Conservation (phyloP, 2,113 vertebrate genomes). For the Eudorcas thomsonii region DNA sequence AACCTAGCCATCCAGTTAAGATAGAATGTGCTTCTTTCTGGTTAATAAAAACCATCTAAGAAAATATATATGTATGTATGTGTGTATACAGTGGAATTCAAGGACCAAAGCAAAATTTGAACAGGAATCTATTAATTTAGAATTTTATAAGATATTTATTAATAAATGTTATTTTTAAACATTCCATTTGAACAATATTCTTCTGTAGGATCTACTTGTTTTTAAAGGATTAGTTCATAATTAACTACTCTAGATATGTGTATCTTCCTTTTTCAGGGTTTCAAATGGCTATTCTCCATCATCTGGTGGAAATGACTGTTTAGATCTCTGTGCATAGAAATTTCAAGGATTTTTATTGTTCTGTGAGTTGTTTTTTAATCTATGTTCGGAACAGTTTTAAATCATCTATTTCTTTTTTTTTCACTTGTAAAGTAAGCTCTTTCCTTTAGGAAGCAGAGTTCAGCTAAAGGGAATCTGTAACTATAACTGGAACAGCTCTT, state of each 20-base stretch:
- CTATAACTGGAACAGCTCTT: slow-evolving; percentile 80
- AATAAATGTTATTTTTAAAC: slow-evolving; percentile 89
- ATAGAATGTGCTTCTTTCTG: slow-evolving; percentile 81
- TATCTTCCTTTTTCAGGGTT: slow-evolving; percentile 79
- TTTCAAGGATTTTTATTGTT: slow-evolving; percentile 73
- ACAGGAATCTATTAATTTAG: slow-evolving; percentile 89
- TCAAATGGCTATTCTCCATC: slow-evolving; percentile 74
- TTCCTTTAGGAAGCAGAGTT: slow-evolving; percentile 71
- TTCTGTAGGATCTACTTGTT: slow-evolving; percentile 81
- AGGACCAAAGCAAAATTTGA: slow-evolving; percentile 88
- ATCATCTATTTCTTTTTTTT: slow-evolving; percentile 53
- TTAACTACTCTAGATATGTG: slow-evolving; percentile 78
- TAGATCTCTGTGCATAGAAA: slow-evolving; percentile 77
- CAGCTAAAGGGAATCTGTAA: slow-evolving; percentile 66
- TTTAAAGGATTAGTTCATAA: slow-evolving; percentile 81
- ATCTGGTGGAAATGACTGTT: slow-evolving; percentile 76
- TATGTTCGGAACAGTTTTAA: slow-evolving; percentile 64
- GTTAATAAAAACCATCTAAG: slow-evolving; percentile 76
- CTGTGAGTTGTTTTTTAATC: slow-evolving; percentile 76
- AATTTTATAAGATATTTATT: slow-evolving; percentile 90
- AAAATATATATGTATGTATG: slow-evolving; percentile 81
- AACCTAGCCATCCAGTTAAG: slow-evolving; percentile 80
- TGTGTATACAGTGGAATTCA: slow-evolving; percentile 82
- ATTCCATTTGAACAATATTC: slow-evolving; percentile 89
- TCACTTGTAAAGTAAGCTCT: slow-evolving; percentile 69